Evolutionary conservation across 2,113 vertebrate genomes (phyloP), one percentile per base, ranked within the genome.

Genomic region (Odontophorus gujanensis): DNA sequence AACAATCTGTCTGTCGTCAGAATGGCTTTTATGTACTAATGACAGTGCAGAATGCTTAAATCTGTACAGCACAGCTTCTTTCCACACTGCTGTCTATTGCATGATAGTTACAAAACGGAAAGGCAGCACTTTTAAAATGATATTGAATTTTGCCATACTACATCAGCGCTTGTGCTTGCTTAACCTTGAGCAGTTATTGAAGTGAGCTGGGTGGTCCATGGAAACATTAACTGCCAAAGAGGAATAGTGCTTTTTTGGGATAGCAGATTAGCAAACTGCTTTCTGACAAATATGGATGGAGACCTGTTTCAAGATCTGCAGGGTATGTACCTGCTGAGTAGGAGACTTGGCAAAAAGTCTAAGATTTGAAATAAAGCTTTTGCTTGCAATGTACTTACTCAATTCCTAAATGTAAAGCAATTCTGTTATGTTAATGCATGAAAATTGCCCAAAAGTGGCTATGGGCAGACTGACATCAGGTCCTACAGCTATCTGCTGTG

Each of bases 1-100:
- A 93, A 43, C 92, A 91, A 91, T 93, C 72, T 47, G 59, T 82
- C 94, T 95, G 55, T 68, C 85, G 85, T 59, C 61, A 87, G 81
- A 71, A 67, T 20, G 43, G 38, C 57, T 62, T 90, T 92, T 78
- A 55, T 55, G 61, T 66, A 65, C 42, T 80, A 87, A 91, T 62
- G 68, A 67, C 3, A 40, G 69, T 53, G 21, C 20, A 91, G 72
- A 68, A 87, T 14, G 20, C 40, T 91, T 82, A 32, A 63, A 65
- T 63, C 22, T 59, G 58, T 59, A 63, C 1, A 86, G 51, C 65
- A 63, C 13, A 43, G 53, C 32, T 86, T 48, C 65, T 50, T 67
- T 83, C 79, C 58, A 42, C 32, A 13, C 9, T 0, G 0, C 72
- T 68, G 22, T 63, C 38, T 93, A 87, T 68, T 51, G 13, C 22